These are phyloP conservation scores for Loriculus beryllinus DNA, from an alignment of 2,797 vertebrate genomes.

Conservation along the genomic window DNA sequence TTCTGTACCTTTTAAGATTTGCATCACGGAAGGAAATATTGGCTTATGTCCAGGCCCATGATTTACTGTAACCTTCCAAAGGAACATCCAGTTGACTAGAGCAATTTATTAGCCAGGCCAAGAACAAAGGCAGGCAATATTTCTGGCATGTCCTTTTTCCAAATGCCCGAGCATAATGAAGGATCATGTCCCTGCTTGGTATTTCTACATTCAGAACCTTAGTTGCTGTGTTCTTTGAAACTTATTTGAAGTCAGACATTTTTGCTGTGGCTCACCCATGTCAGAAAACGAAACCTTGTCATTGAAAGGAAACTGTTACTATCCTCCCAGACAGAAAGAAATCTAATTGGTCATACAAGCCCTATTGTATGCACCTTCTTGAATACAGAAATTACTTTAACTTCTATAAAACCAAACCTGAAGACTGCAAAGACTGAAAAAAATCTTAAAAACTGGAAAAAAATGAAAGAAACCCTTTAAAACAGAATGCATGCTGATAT, in stretches of 20 bases:
- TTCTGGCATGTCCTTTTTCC: conserved; percentile 9
- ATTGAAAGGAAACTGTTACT: not conserved
- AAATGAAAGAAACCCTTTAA: too few species aligned
- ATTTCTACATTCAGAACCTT: not conserved
- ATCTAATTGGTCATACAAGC: not conserved
- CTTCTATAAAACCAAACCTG: not conserved
- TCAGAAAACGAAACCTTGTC: not conserved
- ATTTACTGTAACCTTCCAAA: conserved; percentile 41
- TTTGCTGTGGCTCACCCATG: not conserved
- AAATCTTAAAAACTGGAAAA: not conserved
- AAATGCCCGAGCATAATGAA: not conserved
- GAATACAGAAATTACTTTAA: not conserved
- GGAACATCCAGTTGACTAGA: conserved; percentile 16
- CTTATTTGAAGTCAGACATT: not conserved
- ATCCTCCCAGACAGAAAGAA: not conserved
- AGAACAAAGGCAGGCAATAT: conserved; percentile 14
- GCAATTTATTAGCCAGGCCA: conserved; percentile 56
- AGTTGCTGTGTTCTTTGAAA: not conserved
- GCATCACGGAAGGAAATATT: not conserved
- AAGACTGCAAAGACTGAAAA: not conserved
- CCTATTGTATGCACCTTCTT: not conserved
- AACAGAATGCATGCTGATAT: not conserved
- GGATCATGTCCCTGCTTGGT: not conserved
- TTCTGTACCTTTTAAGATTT: not conserved
- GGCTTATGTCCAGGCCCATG: not conserved